phyloP scores from a whole-genome alignment of 1,140 invertebrate species.

The Zeugodacus cucurbitae region DNA sequence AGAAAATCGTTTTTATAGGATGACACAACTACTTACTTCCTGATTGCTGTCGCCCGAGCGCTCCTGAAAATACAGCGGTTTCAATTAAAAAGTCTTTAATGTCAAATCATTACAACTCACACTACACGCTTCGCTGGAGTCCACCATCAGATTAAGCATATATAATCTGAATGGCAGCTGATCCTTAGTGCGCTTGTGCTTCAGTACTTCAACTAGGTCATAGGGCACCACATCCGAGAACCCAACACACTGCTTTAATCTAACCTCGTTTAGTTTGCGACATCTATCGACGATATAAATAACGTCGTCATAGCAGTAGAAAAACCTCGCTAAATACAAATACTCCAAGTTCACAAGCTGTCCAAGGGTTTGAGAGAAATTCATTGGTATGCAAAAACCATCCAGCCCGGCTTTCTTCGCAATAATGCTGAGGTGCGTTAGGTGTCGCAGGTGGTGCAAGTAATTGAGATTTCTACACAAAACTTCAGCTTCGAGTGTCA shows the following conservation, averaged over 20 bases:
- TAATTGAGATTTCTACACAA: neutral
- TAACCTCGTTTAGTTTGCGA: neutral
- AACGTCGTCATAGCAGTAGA: neutral
- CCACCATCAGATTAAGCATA: neutral
- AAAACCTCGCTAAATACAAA: neutral
- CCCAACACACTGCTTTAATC: neutral
- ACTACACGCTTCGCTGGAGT: neutral
- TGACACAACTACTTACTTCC: neutral
- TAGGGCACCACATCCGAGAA: slow-evolving; percentile 1
- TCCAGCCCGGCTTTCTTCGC: neutral
- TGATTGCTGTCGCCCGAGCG: neutral
- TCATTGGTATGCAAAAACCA: neutral
- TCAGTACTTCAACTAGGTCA: neutral
- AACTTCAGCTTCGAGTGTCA: neutral
- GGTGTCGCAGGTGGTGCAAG: neutral
- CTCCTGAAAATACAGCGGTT: neutral
- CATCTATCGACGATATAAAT: neutral
- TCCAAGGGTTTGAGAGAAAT: neutral
- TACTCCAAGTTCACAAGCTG: neutral
- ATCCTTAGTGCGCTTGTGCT: neutral
- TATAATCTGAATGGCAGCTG: neutral
- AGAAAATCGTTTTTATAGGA: neutral
- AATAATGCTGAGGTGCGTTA: neutral
- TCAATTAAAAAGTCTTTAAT: neutral
- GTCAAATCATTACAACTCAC: neutral